A percentile compares a stretch with the other conserved stretches of the same genome.
phyloP scores from a whole-genome alignment of 2,888 invertebrate species.

The Dugesia japonica region DNA sequence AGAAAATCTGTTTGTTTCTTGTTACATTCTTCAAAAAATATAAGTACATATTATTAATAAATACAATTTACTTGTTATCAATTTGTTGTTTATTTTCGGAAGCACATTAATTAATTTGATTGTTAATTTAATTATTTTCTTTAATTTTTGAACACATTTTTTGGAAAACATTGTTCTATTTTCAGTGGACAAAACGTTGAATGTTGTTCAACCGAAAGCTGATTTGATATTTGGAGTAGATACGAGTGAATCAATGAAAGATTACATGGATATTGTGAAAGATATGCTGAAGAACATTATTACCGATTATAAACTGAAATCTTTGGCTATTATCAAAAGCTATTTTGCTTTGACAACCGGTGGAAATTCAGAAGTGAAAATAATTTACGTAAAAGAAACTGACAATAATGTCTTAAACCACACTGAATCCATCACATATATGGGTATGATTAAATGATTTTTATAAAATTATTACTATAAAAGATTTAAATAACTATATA shows the following conservation, averaged over 20 bases:
- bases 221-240: background rate
- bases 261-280: background rate
- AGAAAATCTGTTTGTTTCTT: no score
- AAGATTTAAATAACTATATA: no score
- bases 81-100: no score
- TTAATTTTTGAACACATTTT: no score
- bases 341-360: slow-evolving; percentile 13
- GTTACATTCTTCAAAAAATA: no score
- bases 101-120: no score
- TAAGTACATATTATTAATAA: no score
- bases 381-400: background rate
- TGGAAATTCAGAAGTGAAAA: slow-evolving; percentile 13
- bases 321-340: background rate
- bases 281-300: slow-evolving; percentile 20
- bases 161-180: background rate
- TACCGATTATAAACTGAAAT: background rate
- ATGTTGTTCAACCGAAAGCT: slow-evolving; percentile 13
- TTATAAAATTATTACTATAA: no score
- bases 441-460: slow-evolving; percentile 21
- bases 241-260: background rate
- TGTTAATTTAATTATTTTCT: no score
- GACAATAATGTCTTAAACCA: background rate
- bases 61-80: no score
- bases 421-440: background rate
- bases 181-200: slow-evolving; percentile 20